phyloP scores from a whole-genome alignment of 2,797 vertebrate genomes.

The Scleropages formosus region DNA sequence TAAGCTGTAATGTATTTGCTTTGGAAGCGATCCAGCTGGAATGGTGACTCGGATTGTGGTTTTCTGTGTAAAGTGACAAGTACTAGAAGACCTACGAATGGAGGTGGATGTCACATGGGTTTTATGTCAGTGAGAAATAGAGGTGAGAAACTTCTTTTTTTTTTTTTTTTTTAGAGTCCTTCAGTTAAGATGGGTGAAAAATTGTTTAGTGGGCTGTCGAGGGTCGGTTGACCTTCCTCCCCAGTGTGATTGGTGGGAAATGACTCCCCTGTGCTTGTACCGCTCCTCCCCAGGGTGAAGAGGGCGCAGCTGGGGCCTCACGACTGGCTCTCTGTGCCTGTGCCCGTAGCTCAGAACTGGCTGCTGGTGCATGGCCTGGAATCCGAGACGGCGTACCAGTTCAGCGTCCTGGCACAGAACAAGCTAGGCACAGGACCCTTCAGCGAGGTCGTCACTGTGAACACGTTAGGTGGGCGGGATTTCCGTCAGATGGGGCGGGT shows the following conservation, averaged over 20 bases:
- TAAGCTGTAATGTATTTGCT: too few relatives aligned
- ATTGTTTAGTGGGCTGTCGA: constrained; percentile 20
- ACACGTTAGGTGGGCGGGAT: constrained; percentile 73
- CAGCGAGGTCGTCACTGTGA: constrained; percentile 89
- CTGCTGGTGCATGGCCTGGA: constrained; percentile 82
- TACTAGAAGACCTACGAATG: too few relatives aligned
- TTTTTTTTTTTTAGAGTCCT: neutral
- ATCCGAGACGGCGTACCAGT: constrained; percentile 86
- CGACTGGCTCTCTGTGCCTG: constrained; percentile 84
- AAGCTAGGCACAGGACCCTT: constrained; percentile 93
- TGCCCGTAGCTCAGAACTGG: constrained; percentile 74
- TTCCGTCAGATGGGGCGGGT: neutral
- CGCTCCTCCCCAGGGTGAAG: constrained; percentile 72
- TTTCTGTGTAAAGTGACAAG: too few relatives aligned
- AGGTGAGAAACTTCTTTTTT: neutral
- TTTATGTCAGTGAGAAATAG: neutral
- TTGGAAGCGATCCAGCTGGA: too few relatives aligned
- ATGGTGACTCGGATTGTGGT: too few relatives aligned
- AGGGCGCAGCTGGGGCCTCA: constrained; percentile 78
- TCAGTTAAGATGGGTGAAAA: too few relatives aligned
- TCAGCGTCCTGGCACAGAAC: constrained; percentile 92
- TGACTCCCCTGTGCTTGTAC: constrained; percentile 35
- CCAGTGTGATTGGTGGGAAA: neutral
- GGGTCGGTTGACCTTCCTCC: neutral
- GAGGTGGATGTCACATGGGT: too few relatives aligned